These are phyloP conservation scores for Nasonovia ribisnigri DNA, from an alignment of 2,888 invertebrate genomes.

Conservation along the genomic window DNA sequence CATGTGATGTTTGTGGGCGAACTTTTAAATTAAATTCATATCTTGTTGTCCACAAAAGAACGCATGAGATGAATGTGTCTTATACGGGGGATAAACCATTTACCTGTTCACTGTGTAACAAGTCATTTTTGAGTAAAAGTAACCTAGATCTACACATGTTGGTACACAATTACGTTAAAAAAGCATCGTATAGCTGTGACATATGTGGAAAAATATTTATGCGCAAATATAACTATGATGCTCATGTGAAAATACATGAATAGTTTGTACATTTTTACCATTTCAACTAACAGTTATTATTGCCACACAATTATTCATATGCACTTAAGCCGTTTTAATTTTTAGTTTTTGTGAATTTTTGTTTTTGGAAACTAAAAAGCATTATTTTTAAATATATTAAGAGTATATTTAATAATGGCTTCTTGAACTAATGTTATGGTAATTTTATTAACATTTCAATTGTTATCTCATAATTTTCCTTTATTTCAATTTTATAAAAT, in stretches of 20 bases:
- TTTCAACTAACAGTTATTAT: conserved; percentile 26
- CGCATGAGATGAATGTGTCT: conserved; percentile 66
- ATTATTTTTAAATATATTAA: background rate
- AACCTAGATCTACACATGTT: conserved; percentile 66
- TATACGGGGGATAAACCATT: conserved; percentile 67
- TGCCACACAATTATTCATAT: background rate
- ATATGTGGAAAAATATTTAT: conserved; percentile 67
- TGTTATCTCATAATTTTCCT: background rate
- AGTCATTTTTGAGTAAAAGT: conserved; percentile 67
- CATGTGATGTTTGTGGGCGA: conserved; percentile 67
- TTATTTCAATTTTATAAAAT: background rate
- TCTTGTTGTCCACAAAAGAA: conserved; percentile 66
- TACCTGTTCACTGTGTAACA: conserved; percentile 65
- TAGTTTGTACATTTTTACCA: conserved; percentile 27
- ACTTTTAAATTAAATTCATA: conserved; percentile 67
- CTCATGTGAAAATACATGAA: conserved; percentile 66
- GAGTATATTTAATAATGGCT: background rate
- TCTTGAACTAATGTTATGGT: background rate
- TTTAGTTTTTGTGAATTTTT: conserved; percentile 19
- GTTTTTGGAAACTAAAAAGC: background rate
- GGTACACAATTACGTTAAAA: conserved; percentile 66
- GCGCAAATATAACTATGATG: conserved; percentile 67
- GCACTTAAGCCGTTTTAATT: background rate
- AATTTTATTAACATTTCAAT: background rate
- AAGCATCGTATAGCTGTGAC: conserved; percentile 67